Conservation (phyloP, 53 echinoderm and acorn worm genomes). For the Crossaster papposus region DNA sequence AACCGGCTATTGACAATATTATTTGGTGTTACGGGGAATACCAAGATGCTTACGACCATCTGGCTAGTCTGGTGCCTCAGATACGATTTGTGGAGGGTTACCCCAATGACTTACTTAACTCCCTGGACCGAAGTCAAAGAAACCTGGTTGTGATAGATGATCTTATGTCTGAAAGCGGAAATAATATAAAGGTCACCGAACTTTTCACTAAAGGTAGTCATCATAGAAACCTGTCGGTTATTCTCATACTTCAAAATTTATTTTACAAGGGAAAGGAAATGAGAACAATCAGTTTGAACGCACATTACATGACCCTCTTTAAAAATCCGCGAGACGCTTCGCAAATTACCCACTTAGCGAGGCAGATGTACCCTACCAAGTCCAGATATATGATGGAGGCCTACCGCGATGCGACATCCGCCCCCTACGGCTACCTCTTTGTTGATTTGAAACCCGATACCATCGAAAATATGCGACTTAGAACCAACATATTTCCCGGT, state of each 20-base stretch:
- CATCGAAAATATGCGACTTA: constrained; percentile 62
- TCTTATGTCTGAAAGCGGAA: constrained; percentile 70
- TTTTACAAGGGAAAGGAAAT: constrained; percentile 77
- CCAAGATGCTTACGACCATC: constrained; percentile 66
- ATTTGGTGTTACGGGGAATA: constrained; percentile 87
- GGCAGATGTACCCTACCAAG: constrained; percentile 82
- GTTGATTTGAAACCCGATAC: constrained; percentile 78
- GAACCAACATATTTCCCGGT: constrained; percentile 70
- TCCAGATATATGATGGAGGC: constrained; percentile 74
- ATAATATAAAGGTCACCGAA: constrained; percentile 63
- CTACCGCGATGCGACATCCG: constrained; percentile 60
- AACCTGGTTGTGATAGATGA: constrained; percentile 79
- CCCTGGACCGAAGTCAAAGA: constrained; percentile 45
- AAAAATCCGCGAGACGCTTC: constrained; percentile 81
- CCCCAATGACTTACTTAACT: constrained; percentile 53
- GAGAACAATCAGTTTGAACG: constrained; percentile 77
- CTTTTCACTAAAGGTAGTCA: constrained; percentile 85
- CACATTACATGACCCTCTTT: constrained; percentile 75
- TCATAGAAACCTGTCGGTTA: constrained; percentile 78
- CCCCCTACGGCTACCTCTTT: constrained; percentile 73
- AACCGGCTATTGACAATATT: constrained; percentile 59
- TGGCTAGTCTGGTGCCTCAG: constrained; percentile 45
- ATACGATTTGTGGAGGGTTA: constrained; percentile 75
- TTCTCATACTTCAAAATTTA: constrained; percentile 75
- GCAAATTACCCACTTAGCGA: constrained; percentile 76